Evolutionary conservation across 2,888 invertebrate species (phyloP), one percentile per base, ranked within the genome.

Genomic region (Anoplius nigerrimus): DNA sequence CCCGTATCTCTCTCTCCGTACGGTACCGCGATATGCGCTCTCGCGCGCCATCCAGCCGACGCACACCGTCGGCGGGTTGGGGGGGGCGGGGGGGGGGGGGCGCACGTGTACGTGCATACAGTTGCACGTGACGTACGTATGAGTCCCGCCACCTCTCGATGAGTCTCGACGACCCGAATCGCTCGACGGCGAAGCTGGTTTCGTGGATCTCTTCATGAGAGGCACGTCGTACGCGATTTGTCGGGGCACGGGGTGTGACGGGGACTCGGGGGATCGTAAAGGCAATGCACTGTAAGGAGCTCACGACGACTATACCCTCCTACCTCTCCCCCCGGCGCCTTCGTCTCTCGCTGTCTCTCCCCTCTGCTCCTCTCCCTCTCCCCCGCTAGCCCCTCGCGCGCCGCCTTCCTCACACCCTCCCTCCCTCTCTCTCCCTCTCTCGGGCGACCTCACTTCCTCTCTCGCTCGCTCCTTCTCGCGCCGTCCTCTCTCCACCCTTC

Each of bases 251-350:
- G 86, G 84, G 84, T 86, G 85, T 86, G 82, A 86, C 86, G 86
- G 85, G 84, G 82, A 83, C 78, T 74, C 70, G 78, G 85, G 83
- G 86, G 82, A 84, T 83, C 81, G 83, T 83, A 86, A 86, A 88
- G 88, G 84, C 88, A 88, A 88, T 88, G 87, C 86, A 88, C 88
- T 87, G 87, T 88, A 87, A 88, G 87, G 87, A 87, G 88, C 87
- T 86, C 87, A 88, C 85, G 83, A 84, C 79, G 80, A 81, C 82
- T 79, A 72, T 78, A 82, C 79, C 77, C 75, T 78, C 76, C 74
- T 72, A 68, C 75, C 72, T 69, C 70, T 70, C 70, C 69, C 69
- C 67, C 52, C 51, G 60, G n/a, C 51, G 69, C 51, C 56, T 21
- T 60, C 55, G 53, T 48, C 61, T 59, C 71, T 60, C 62, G 55